Evolutionary conservation across 2,888 invertebrate genomes (phyloP).

Genomic region (Papilio elwesi): DNA sequence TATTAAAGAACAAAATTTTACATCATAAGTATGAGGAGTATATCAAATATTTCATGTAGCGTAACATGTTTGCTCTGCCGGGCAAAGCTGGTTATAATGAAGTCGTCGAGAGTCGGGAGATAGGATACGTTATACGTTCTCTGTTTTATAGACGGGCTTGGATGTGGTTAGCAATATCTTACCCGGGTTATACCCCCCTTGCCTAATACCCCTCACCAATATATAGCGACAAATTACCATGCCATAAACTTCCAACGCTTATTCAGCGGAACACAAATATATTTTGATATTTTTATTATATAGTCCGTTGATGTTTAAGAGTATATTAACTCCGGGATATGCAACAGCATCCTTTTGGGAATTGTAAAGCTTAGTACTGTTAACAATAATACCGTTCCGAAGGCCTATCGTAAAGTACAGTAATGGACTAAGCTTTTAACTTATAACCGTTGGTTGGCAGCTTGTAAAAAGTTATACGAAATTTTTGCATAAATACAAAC

Average conservation of each 20-base stretch:
- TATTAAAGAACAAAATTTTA: not conserved
- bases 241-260: constrained; percentile 14
- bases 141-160: constrained; percentile 25
- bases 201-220: constrained; percentile 19
- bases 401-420: no score
- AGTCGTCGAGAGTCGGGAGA: constrained; percentile 42
- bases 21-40: not conserved
- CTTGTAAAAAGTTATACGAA: constrained; percentile 9
- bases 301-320: not conserved
- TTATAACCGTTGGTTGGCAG: not conserved
- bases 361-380: no score
- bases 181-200: constrained; percentile 18
- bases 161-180: constrained; percentile 33
- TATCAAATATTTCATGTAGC: constrained; percentile 19
- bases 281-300: constrained; percentile 21
- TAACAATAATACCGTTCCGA: no score
- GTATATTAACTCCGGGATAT: not conserved
- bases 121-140: constrained; percentile 15
- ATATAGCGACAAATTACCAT: constrained; percentile 29
- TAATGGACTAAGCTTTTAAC: no score
- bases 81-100: constrained; percentile 48
- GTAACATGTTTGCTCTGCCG: constrained; percentile 31
- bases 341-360: not conserved
- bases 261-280: constrained; percentile 5
- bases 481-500: constrained; percentile 8